A percentile compares a stretch with the other conserved stretches of the same genome.
Conservation (phyloP, 2,888 invertebrate species). For the Choreutis nemorana region DNA sequence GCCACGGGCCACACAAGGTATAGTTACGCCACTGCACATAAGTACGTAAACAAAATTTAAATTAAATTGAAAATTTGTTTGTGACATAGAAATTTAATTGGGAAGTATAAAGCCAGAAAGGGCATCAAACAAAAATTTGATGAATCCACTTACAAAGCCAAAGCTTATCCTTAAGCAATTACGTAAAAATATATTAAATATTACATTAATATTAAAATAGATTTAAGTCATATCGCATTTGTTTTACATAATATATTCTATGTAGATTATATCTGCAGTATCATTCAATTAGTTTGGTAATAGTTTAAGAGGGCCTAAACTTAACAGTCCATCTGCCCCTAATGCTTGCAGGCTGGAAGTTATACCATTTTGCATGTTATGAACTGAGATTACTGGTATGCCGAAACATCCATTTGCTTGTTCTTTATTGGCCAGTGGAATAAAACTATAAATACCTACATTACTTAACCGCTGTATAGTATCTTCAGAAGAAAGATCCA, state of each 20-base stretch:
- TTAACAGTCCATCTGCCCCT: constrained; percentile 74
- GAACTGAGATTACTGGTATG: constrained; percentile 74
- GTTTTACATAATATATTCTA: constrained; percentile 7
- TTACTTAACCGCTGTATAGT: constrained; percentile 69
- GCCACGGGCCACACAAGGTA: too few relatives aligned
- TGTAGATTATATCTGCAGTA: background rate
- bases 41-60: too few relatives aligned
- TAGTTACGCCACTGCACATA: too few relatives aligned
- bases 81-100: too few relatives aligned
- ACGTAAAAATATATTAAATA: too few relatives aligned
- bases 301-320: constrained; percentile 75
- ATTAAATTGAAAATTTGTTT: too few relatives aligned
- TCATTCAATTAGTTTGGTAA: constrained; percentile 46
- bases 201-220: too few relatives aligned
- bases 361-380: constrained; percentile 68
- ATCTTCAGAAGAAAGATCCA: constrained; percentile 74
- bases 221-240: too few relatives aligned
- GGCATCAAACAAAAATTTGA: too few relatives aligned
- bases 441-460: constrained; percentile 77
- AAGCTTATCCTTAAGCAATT: too few relatives aligned
- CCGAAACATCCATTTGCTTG: constrained; percentile 72
- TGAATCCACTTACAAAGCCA: too few relatives aligned
- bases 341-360: constrained; percentile 67
- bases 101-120: too few relatives aligned
- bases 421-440: constrained; percentile 73